phyloP scores from a whole-genome alignment of 30 jellyfish, hydroid and myxozoan species.

The Aurelia sp. region DNA sequence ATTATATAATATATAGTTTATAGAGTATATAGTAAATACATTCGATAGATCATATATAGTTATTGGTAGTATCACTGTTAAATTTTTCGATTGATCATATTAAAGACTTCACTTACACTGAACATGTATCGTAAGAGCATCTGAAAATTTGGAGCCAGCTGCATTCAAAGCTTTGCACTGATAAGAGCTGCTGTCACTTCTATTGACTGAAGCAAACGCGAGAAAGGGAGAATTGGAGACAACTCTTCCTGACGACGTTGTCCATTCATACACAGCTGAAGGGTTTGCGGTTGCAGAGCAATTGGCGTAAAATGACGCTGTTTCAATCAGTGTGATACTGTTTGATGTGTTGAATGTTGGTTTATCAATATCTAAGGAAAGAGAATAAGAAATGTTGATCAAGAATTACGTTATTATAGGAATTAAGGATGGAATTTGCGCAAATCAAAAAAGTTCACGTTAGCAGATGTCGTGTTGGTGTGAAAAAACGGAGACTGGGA shows the following conservation, averaged over 20 bases:
- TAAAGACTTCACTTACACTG: constrained; percentile 31
- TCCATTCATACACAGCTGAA: constrained; percentile 19
- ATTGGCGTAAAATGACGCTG: neutral
- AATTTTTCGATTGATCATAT: too few species aligned
- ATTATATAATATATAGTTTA: too few species aligned
- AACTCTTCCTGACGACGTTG: neutral
- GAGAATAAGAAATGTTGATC: too few species aligned
- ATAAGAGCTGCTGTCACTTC: constrained; percentile 23
- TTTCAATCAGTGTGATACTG: constrained; percentile 6
- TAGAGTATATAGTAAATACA: too few species aligned
- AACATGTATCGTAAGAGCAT: constrained; percentile 28
- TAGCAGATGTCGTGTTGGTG: too few species aligned
- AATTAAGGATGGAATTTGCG: too few species aligned
- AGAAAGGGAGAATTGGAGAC: constrained; percentile 28
- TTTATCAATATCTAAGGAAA: constrained; percentile 40
- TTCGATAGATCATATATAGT: too few species aligned
- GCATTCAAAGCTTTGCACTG: constrained; percentile 37
- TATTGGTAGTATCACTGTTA: too few species aligned
- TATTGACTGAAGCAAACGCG: constrained; percentile 13
- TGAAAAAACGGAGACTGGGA: too few species aligned
- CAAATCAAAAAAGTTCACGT: too few species aligned
- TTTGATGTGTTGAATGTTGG: constrained; percentile 45
- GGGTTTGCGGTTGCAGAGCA: constrained; percentile 20
- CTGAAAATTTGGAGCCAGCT: constrained; percentile 31
- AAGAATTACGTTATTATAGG: too few species aligned